A percentile compares a stretch with the other conserved stretches of the same genome.
Conservation (phyloP, 2,797 vertebrate species). For the Cyprinella venusta region DNA sequence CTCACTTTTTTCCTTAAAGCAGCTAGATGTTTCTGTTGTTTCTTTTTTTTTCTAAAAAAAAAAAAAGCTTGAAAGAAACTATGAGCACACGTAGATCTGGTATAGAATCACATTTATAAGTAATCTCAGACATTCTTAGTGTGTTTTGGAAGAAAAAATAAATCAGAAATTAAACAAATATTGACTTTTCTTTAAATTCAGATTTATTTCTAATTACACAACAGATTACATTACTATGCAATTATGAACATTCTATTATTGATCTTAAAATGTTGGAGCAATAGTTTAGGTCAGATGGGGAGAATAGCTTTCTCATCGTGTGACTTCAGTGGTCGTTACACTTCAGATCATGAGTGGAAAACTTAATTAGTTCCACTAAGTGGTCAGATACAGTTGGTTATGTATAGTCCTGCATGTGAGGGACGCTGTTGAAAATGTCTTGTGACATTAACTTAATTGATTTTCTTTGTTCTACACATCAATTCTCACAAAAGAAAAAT, state of each 20-base stretch:
- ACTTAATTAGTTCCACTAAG: conserved; percentile 60
- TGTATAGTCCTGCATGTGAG: conserved; percentile 52
- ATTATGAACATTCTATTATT: not conserved
- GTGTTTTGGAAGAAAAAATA: not conserved
- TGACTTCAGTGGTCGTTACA: conserved; percentile 18
- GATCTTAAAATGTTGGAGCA: not conserved
- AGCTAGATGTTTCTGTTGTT: not conserved
- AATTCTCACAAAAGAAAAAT: not conserved
- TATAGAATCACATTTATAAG: not conserved
- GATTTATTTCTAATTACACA: not conserved
- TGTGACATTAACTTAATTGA: conserved; percentile 56
- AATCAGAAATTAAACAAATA: not conserved
- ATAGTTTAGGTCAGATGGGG: not conserved
- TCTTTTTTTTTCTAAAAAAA: too few relatives aligned
- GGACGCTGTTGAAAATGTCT: conserved; percentile 51
- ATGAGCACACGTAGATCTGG: not conserved
- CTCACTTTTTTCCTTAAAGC: not conserved
- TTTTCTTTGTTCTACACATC: not conserved
- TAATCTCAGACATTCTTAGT: not conserved
- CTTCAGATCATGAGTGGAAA: conserved; percentile 51
- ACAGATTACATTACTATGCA: not conserved
- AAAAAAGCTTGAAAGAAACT: not conserved
- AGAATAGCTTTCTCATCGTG: conserved; percentile 31
- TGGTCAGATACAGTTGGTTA: conserved; percentile 63
- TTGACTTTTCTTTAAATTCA: not conserved